Evolutionary conservation across 2,888 invertebrate genomes (phyloP), one percentile per base, ranked within the genome.

Genomic region (Rhagium mordax): DNA sequence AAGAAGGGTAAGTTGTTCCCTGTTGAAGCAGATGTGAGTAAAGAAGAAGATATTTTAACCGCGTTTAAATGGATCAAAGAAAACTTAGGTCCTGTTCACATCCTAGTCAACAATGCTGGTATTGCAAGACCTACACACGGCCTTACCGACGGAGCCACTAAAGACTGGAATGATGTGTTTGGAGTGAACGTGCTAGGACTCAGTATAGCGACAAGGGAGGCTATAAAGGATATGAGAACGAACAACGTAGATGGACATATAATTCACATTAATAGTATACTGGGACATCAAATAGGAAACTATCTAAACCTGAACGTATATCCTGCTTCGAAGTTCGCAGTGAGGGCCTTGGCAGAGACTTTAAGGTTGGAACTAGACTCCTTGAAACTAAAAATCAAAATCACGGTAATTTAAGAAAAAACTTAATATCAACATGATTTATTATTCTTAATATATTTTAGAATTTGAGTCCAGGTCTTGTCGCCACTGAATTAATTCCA

Each of bases 251-350:
- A 79, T 33, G 82, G 82, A 0, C 80, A 82, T 47, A 76, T 82
- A 10, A 72, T 82, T 4, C 81, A 82, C 41, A 78, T 82, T 2
- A 81, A 81, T 48, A 80, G 81, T 53, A 51, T 78, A 16, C 72
- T 71, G 7, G 82, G 82, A 5, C 81, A 81, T 60, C 59, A 59
- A 8, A 74, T 81, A 10, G 49, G 73, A 1, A 24, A 68, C 4
- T 33, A 78, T 60, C 78, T 78, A 0, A 55, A 70, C 6, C 59
- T 72, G 3, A 80, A 76, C 41, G 60, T 71, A 5, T 71, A 71
- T 18, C 61, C 62, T 1, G 66, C 71, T 27, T 59, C 64, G 8
- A 71, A 71, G 49, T 66, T 55, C 16, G 61, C 61, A 4, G 59
- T 59, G 2, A 59, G n/a, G 1, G 59, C 59, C 10, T 29, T 59